Conservation (phyloP, 2,113 vertebrate genomes). For the Hippocampus comes region DNA sequence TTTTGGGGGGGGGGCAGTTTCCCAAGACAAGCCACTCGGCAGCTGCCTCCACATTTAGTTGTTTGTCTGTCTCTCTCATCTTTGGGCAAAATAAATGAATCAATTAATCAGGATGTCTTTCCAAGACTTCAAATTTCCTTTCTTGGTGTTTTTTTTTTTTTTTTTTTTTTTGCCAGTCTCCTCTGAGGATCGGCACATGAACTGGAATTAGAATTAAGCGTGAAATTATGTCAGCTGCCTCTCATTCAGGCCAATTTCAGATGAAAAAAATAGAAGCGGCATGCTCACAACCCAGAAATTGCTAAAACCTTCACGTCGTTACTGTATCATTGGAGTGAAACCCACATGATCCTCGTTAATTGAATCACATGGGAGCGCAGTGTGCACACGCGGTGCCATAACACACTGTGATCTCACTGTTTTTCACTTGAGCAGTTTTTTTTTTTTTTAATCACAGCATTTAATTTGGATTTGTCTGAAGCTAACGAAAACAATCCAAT, state of each 20-base stretch:
- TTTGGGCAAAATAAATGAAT: too few relatives aligned
- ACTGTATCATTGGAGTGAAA: conserved; percentile 8
- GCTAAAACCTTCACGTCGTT: conserved; percentile 7
- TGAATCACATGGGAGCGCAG: conserved; percentile 40
- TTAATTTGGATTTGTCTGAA: background rate
- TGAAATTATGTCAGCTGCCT: background rate
- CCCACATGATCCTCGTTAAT: conserved; percentile 42
- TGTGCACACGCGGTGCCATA: conserved; percentile 15
- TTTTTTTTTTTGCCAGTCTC: background rate
- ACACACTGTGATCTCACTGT: background rate
- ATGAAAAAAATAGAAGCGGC: background rate
- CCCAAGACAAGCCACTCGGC: too few relatives aligned
- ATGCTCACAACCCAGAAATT: conserved; percentile 3
- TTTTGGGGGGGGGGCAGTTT: too few relatives aligned
- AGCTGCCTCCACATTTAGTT: too few relatives aligned
- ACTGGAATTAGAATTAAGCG: background rate
- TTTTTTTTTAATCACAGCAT: background rate
- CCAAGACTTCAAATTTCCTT: too few relatives aligned
- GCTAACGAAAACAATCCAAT: background rate
- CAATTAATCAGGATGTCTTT: too few relatives aligned
- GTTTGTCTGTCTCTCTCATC: too few relatives aligned
- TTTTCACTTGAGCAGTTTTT: background rate
- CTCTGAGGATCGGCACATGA: background rate
- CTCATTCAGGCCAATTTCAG: background rate
- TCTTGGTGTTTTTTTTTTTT: background rate